Evolutionary conservation across 2,888 invertebrate genomes (phyloP), one percentile per base, ranked within the genome.

Genomic region (Synanthedon myopaeformis): DNA sequence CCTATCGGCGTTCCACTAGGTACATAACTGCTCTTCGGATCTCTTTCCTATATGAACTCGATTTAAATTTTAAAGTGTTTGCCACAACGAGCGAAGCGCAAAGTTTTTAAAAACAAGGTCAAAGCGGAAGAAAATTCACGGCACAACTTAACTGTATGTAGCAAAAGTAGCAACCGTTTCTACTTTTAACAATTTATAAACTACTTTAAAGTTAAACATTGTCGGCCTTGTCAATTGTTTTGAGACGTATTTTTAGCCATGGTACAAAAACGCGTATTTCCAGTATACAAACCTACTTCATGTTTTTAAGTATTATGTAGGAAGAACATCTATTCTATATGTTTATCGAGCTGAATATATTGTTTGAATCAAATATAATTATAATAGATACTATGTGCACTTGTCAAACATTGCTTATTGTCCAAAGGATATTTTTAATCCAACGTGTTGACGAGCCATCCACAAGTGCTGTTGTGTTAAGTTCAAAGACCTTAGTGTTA

Each of bases 151-250:
- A 70, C 65, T 57, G 54, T 58, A 56, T 53, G 60, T 35, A 35
- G 10, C 10, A 64, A 58, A 70, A 70, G 66, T 64, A 69, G 62
- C 65, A 69, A 69, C 69, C 70, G 70, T 74, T 69, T 35, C 35
- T 35, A 35, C 35, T 35, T 69, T 69, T 65, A 59, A 55, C 68
- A 68, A 74, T 74, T 73, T 70, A 70, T 67, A 68, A 81, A 79
- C 66, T 73, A 74, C 65, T 35, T 35, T 35, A 35, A 10, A 35
- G 35, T 35, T 35, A 35, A 35, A 35, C 35, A 35, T 64, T 62
- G 56, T 55, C 65, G 72, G 68, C 74, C 76, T 77, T 72, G 74
- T 70, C 71, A 70, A 75, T 76, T 63, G 75, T 79, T 71, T 68
- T 58, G 67, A 67, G 64, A 67, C 76, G 65, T 67, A 68, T 74